Percentiles rank a stretch among this genome's conserved stretches.
Evolutionary conservation across 1,140 invertebrate genomes (phyloP).

Genomic region (Drosophila mauritiana): DNA sequence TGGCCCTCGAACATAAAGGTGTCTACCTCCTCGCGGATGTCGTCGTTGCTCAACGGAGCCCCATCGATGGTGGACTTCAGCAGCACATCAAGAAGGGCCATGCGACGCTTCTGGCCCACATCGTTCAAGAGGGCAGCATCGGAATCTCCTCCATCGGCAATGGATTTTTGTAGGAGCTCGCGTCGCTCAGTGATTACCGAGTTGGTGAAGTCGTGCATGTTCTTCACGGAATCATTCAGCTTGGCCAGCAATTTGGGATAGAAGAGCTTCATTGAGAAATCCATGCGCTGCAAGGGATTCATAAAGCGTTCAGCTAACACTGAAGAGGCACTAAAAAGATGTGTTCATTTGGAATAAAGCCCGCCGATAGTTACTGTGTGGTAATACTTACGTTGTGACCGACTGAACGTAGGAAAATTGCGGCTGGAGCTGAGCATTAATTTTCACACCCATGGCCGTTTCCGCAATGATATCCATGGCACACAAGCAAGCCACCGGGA

Average conservation of each 20-base stretch:
- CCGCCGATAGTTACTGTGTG: background rate
- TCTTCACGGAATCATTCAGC: conserved; percentile 86
- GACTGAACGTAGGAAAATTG: conserved; percentile 90
- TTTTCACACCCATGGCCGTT: conserved; percentile 92
- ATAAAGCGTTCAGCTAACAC: conserved; percentile 63
- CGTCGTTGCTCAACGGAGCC: conserved; percentile 86
- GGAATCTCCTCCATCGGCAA: conserved; percentile 31
- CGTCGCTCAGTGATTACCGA: conserved; percentile 86
- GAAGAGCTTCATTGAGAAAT: conserved; percentile 58
- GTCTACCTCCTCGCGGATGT: conserved; percentile 90
- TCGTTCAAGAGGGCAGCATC: conserved; percentile 28
- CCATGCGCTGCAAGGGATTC: conserved; percentile 50
- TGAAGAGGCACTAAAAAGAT: conserved; percentile 49
- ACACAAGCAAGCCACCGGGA: conserved; percentile 70
- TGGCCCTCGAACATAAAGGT: conserved; percentile 93
- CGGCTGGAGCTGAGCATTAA: conserved; percentile 90
- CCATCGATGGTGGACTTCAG: conserved; percentile 87
- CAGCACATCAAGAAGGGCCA: conserved; percentile 92
- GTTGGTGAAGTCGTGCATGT: conserved; percentile 89
- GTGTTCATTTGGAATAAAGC: conserved; percentile 21
- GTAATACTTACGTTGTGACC: conserved; percentile 86
- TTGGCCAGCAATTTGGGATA: conserved; percentile 81
- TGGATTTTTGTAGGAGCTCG: conserved; percentile 64
- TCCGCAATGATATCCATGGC: conserved; percentile 85
- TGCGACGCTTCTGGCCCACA: conserved; percentile 86